Conservation (phyloP, 2,888 invertebrate genomes). For the Caenorhabditis sulstoni region DNA sequence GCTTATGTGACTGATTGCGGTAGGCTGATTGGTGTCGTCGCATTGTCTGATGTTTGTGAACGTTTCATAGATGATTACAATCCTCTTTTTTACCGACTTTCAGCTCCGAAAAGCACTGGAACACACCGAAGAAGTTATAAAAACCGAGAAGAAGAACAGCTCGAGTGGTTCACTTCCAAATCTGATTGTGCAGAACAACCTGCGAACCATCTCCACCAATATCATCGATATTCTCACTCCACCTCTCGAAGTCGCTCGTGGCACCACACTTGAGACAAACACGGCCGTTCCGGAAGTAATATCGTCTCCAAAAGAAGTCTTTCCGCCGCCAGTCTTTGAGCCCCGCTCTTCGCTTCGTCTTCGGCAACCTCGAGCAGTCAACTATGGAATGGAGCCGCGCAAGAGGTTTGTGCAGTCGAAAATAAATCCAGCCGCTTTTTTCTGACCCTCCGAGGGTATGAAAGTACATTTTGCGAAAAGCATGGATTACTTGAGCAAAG, state of each 20-base stretch:
- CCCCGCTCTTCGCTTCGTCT: constrained; percentile 43
- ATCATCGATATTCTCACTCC: constrained; percentile 76
- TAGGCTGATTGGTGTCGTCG: constrained; percentile 78
- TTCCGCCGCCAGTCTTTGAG: constrained; percentile 46
- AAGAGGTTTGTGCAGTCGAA: constrained; percentile 46
- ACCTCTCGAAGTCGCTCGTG: constrained; percentile 69
- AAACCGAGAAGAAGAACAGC: constrained; percentile 52
- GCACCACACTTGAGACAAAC: constrained; percentile 56
- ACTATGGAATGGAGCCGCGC: constrained; percentile 49
- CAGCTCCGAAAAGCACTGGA: constrained; percentile 69
- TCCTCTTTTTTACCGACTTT: too few relatives aligned
- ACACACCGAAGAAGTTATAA: constrained; percentile 54
- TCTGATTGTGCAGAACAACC: neutral
- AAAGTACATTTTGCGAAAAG: constrained; percentile 51
- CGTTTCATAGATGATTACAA: too few relatives aligned
- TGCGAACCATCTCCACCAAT: constrained; percentile 39
- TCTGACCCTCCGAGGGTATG: constrained; percentile 42
- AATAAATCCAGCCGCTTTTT: constrained; percentile 21
- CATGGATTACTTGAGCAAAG: constrained; percentile 22
- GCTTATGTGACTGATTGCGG: constrained; percentile 80
- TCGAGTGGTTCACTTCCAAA: neutral
- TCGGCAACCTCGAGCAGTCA: constrained; percentile 34
- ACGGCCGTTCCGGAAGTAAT: constrained; percentile 29
- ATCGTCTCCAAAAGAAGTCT: constrained; percentile 41
- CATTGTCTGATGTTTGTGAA: constrained; percentile 74